Conservation (phyloP, 2,797 vertebrate species). For the Sparidentex hasta region DNA sequence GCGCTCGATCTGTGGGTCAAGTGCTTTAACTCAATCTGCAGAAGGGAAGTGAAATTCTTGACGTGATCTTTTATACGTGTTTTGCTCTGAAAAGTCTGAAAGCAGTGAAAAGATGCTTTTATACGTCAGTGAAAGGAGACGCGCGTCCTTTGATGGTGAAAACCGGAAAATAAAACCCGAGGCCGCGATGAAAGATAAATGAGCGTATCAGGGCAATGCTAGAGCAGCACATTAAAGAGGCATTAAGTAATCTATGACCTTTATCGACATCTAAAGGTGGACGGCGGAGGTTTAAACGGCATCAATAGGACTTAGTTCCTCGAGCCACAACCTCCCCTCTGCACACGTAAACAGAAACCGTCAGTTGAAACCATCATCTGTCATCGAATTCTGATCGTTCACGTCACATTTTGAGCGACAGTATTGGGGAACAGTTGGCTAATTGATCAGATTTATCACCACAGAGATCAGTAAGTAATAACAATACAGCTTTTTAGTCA, state of each 20-base stretch:
- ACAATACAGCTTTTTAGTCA: background rate
- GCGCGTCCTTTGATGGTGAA: background rate
- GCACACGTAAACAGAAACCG: background rate
- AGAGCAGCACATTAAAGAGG: conserved; percentile 15
- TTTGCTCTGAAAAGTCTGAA: background rate
- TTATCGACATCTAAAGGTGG: conserved; percentile 9
- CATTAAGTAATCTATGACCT: conserved; percentile 32
- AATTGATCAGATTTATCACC: background rate
- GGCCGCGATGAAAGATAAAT: background rate
- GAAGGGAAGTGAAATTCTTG: conserved; percentile 5
- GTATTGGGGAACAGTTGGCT: background rate
- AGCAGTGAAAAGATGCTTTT: conserved; percentile 8
- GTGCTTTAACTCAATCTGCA: conserved; percentile 9
- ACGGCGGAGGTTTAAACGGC: background rate
- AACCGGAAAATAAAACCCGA: background rate
- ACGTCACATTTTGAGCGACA: background rate
- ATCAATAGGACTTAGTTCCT: conserved; percentile 19
- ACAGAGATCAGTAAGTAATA: background rate
- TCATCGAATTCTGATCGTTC: background rate
- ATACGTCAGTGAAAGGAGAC: background rate
- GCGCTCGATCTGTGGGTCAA: too few relatives aligned
- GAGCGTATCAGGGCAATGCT: background rate
- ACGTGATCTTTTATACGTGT: background rate
- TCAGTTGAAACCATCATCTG: too few relatives aligned
- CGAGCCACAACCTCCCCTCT: background rate